Conservation (phyloP, 2,888 invertebrate species). For the Bombyx huttoni region DNA sequence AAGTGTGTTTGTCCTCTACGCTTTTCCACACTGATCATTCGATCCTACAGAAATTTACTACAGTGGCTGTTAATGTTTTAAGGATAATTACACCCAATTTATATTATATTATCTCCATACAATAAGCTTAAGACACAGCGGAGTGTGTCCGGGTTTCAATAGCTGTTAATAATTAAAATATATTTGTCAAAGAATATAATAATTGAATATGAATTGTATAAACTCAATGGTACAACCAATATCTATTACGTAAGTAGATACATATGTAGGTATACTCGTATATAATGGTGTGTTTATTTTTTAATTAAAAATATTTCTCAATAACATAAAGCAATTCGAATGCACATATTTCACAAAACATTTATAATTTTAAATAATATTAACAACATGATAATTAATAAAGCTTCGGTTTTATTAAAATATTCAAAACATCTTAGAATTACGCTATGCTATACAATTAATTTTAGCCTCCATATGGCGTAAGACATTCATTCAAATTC, state of each 20-base stretch:
- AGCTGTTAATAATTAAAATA: no score
- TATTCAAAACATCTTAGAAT: background rate
- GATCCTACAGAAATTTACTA: no score
- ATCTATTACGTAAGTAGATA: background rate
- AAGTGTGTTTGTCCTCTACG: no score
- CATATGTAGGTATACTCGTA: background rate
- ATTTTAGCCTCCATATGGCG: background rate
- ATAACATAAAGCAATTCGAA: background rate
- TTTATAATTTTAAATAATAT: background rate
- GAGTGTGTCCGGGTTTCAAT: no score
- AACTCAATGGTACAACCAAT: no score
- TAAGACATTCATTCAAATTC: background rate
- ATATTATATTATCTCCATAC: no score
- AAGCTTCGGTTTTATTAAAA: background rate
- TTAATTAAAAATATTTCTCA: background rate
- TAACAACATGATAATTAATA: background rate
- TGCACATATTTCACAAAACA: background rate
- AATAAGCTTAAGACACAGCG: no score
- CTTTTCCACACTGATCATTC: no score
- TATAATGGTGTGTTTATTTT: background rate
- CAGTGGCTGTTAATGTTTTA: no score
- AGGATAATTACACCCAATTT: no score
- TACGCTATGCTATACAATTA: background rate
- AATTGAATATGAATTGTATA: no score
- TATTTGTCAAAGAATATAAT: no score